phyloP scores from a whole-genome alignment of 1,140 invertebrate species.

The Coptotermes formosanus region DNA sequence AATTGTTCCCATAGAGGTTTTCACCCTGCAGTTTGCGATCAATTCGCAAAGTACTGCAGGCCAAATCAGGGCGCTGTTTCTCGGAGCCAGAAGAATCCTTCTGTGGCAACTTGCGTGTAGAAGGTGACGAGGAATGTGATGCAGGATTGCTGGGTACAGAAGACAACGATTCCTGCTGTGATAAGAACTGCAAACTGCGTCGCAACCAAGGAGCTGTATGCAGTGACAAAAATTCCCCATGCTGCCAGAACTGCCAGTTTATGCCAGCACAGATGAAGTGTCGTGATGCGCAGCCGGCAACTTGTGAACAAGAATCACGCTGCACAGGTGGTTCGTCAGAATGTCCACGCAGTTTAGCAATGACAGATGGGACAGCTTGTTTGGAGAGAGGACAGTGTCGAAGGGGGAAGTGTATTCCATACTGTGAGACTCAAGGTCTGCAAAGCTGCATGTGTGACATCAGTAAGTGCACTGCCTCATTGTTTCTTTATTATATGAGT shows the following conservation, averaged over 20 bases:
- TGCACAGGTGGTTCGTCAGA: constrained; percentile 71
- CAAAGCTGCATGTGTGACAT: constrained; percentile 95
- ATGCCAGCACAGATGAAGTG: constrained; percentile 79
- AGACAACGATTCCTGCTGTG: constrained; percentile 88
- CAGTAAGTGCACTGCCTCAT: constrained; percentile 55
- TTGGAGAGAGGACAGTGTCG: constrained; percentile 85
- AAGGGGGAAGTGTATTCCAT: constrained; percentile 83
- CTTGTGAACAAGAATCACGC: constrained; percentile 84
- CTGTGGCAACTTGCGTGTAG: constrained; percentile 89
- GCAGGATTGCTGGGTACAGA: constrained; percentile 88
- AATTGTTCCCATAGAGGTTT: constrained; percentile 70
- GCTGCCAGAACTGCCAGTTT: constrained; percentile 85
- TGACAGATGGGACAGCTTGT: constrained; percentile 82
- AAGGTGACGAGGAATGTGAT: constrained; percentile 93
- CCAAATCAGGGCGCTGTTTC: constrained; percentile 89
- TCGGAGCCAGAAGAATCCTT: constrained; percentile 92
- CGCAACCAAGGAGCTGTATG: constrained; percentile 72
- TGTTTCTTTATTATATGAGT: too few relatives aligned
- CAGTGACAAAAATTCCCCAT: constrained; percentile 93
- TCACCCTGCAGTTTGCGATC: constrained; percentile 91
- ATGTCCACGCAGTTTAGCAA: constrained; percentile 79
- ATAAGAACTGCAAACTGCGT: constrained; percentile 87
- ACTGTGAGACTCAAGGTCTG: constrained; percentile 87
- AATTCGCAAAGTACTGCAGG: constrained; percentile 87
- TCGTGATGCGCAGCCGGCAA: constrained; percentile 81